Conservation (phyloP, 2,888 invertebrate genomes). For the Nomada lathburiana region DNA sequence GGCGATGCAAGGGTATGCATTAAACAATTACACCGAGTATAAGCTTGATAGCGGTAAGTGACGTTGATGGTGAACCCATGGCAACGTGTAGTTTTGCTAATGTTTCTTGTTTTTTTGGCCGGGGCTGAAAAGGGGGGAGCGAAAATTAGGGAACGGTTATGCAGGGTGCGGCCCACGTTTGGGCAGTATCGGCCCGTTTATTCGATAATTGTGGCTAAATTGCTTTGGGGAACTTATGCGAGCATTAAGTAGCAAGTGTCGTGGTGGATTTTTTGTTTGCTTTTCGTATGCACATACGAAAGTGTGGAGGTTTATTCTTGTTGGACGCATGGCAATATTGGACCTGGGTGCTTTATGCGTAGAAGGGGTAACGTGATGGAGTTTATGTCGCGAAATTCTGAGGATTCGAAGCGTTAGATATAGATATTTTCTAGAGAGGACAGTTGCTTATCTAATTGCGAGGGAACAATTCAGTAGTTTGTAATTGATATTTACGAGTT, state of each 20-base stretch:
- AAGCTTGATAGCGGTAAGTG: constrained; percentile 8
- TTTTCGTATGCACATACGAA: too few relatives aligned
- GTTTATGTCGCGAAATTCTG: not conserved
- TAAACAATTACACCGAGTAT: constrained; percentile 43
- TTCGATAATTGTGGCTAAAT: constrained; percentile 6
- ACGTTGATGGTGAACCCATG: not conserved
- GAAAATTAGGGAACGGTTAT: not conserved
- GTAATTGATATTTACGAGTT: not conserved
- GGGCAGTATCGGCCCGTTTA: not conserved
- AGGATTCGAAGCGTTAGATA: not conserved
- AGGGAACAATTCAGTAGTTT: not conserved
- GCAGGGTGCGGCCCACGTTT: not conserved
- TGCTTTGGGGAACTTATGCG: not conserved
- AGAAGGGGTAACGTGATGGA: not conserved
- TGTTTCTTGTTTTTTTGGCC: not conserved
- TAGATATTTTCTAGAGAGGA: too few relatives aligned
- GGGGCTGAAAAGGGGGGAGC: too few relatives aligned
- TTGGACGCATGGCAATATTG: not conserved
- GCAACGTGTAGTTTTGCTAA: constrained; percentile 16
- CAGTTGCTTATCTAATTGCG: not conserved
- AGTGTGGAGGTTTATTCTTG: not conserved
- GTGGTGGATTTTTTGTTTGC: not conserved
- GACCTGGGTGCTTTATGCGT: not conserved
- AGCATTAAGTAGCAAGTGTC: not conserved
- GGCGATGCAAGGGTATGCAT: constrained; percentile 26